Evolutionary conservation across 2,888 invertebrate genomes (phyloP).

Genomic region (Plebejus argus): DNA sequence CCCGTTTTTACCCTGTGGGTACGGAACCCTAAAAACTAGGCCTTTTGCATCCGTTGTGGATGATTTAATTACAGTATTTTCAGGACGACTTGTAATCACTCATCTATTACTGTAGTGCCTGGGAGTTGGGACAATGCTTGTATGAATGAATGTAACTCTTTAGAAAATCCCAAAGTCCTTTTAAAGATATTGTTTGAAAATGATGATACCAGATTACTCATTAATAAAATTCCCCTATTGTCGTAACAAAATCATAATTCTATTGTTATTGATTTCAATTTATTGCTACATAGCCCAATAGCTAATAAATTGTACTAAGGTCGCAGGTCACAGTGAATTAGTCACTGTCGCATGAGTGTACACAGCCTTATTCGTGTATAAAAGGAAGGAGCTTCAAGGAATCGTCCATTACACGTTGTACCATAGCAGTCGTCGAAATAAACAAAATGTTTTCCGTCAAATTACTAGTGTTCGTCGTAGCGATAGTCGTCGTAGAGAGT

Average conservation of each 20-base stretch:
- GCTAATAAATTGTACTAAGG: not conserved
- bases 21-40: too few relatives aligned
- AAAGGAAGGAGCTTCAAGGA: not conserved
- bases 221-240: not conserved
- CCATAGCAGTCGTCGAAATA: not conserved
- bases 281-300: not conserved
- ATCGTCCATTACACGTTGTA: not conserved
- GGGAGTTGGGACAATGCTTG: too few relatives aligned
- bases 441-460: constrained; percentile 21
- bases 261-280: not conserved
- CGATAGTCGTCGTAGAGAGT: constrained; percentile 15
- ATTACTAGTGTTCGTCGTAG: not conserved
- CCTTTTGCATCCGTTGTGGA: too few relatives aligned
- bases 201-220: not conserved
- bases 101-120: too few relatives aligned
- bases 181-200: too few relatives aligned
- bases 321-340: not conserved
- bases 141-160: too few relatives aligned
- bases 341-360: constrained; percentile 5
- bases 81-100: too few relatives aligned
- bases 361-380: constrained; percentile 16
- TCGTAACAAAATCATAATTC: not conserved
- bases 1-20: too few relatives aligned
- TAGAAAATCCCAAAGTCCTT: too few relatives aligned
- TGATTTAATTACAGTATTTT: too few relatives aligned